phyloP scores from a whole-genome alignment of 2,888 invertebrate genomes.

The Ornithoptera priamus region DNA sequence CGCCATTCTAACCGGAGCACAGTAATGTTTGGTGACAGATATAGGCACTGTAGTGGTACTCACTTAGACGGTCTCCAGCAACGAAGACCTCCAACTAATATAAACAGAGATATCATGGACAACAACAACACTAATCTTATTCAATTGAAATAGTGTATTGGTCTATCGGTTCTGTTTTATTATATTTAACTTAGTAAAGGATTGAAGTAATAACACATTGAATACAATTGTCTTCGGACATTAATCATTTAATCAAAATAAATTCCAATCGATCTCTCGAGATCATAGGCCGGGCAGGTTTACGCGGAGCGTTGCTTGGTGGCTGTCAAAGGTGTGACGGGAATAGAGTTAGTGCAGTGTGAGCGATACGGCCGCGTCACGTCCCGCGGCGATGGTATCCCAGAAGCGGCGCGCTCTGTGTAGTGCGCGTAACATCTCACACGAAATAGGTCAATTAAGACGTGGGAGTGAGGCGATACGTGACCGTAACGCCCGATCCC shows the following conservation, averaged over 20 bases:
- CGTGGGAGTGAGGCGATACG: constrained; percentile 75
- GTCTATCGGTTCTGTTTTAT: background rate
- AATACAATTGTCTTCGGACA: background rate
- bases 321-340: constrained; percentile 47
- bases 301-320: constrained; percentile 21
- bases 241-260: constrained; percentile 1
- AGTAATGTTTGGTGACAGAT: too few relatives aligned
- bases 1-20: too few relatives aligned
- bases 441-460: constrained; percentile 79
- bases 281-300: background rate
- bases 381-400: constrained; percentile 76
- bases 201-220: background rate
- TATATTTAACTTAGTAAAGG: background rate
- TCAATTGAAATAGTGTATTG: too few relatives aligned
- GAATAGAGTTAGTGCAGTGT: constrained; percentile 39
- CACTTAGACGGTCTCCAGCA: too few relatives aligned
- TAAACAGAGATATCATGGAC: too few relatives aligned
- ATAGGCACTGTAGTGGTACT: too few relatives aligned
- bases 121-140: too few relatives aligned
- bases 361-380: constrained; percentile 57
- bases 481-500: constrained; percentile 75
- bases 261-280: background rate
- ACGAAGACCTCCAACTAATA: too few relatives aligned
- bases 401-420: constrained; percentile 53
- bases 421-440: constrained; percentile 66